These are phyloP conservation scores for Salpingus planirostris DNA, from an alignment of 2,888 invertebrate species.

Conservation along the genomic window DNA sequence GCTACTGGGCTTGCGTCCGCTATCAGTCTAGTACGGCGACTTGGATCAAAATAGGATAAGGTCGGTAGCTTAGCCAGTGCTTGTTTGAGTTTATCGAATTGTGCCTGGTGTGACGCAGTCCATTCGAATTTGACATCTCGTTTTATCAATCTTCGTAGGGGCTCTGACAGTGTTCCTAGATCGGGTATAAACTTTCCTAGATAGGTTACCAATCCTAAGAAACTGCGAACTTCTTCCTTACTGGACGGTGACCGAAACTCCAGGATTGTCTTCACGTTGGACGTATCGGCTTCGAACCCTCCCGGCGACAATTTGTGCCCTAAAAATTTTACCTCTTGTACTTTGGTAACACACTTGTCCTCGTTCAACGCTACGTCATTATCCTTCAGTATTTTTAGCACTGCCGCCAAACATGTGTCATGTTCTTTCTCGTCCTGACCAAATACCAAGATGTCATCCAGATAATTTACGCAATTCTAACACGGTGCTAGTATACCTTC, in stretches of 20 bases:
- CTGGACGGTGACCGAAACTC: neutral
- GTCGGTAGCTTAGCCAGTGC: neutral
- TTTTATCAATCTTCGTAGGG: neutral
- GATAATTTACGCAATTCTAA: too few relatives aligned
- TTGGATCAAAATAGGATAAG: neutral
- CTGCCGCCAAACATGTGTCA: constrained; percentile 16
- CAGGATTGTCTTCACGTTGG: neutral
- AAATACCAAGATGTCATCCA: constrained; percentile 26
- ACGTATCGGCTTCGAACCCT: neutral
- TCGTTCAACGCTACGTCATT: neutral
- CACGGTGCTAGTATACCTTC: too few relatives aligned
- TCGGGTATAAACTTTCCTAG: neutral
- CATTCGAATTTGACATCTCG: neutral
- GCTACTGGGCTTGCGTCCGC: constrained; percentile 1
- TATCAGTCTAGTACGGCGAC: neutral
- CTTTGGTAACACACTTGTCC: neutral
- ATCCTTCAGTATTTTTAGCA: neutral
- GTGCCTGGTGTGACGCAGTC: neutral
- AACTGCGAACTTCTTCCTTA: constrained; percentile 1
- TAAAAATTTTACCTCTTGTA: neutral
- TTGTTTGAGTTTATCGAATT: neutral
- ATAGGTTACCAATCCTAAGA: neutral
- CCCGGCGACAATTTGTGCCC: neutral
- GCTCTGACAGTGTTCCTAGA: neutral
- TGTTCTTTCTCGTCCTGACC: constrained; percentile 24